Evolutionary conservation across 2,888 invertebrate genomes (phyloP).

Genomic region (Branchipolynoe longqiensis): DNA sequence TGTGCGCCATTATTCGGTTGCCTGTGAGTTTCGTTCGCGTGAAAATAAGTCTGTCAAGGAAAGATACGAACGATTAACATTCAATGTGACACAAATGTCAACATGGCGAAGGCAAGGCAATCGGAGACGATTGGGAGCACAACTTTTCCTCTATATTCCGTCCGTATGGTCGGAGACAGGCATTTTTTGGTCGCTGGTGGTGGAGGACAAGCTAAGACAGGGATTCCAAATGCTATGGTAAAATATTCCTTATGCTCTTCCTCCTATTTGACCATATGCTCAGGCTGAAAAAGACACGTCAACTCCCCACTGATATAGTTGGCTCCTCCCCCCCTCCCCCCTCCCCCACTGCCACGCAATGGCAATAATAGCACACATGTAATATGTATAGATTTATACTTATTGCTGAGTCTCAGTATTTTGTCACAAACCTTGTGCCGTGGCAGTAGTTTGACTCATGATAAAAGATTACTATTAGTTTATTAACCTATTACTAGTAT

Average conservation of each 20-base stretch:
- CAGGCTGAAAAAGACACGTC: neutral
- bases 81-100: constrained; percentile 13
- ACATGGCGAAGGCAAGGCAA: constrained; percentile 60
- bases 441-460: neutral
- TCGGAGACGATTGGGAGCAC: constrained; percentile 73
- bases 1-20: no score
- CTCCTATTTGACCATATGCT: neutral
- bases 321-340: neutral
- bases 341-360: neutral
- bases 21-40: no score
- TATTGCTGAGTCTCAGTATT: neutral
- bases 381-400: neutral
- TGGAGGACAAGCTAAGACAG: constrained; percentile 97
- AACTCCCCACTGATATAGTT: neutral
- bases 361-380: neutral
- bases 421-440: neutral
- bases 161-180: constrained; percentile 93
- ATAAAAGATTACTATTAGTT: neutral
- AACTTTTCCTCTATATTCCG: constrained; percentile 91
- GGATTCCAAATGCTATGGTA: constrained; percentile 97
- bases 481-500: no score
- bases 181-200: constrained; percentile 98
- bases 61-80: no score
- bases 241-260: constrained; percentile 58
- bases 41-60: no score